Base-by-base conservation (phyloP, 2,888 invertebrate species). In the Allygus modestus region DNA sequence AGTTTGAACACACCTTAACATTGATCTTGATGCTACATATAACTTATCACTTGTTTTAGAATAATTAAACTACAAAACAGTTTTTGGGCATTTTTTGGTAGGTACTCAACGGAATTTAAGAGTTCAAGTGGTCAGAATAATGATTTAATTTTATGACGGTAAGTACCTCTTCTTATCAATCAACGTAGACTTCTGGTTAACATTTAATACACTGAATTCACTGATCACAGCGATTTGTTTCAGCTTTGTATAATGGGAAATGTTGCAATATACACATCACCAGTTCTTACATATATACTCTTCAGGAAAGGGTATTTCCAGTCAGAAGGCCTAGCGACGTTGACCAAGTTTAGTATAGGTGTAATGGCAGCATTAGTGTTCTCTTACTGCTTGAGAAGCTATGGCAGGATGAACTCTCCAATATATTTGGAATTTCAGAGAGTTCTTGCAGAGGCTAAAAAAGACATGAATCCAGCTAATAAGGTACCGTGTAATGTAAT, bases 181-280 rank as follows among this genome's bases (percentile, higher is more conserved):
- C n/a, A n/a, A n/a, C n/a, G n/a, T n/a, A n/a, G n/a, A n/a, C n/a
- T n/a, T n/a, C n/a, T n/a, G n/a, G n/a, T n/a, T n/a, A n/a, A n/a
- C n/a, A n/a, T n/a, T n/a, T n/a, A n/a, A n/a, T n/a, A n/a, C n/a
- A n/a, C n/a, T n/a, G n/a, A n/a, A n/a, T n/a, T n/a, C n/a, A n/a
- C n/a, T n/a, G n/a, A n/a, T n/a, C n/a, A n/a, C n/a, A n/a, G n/a
- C n/a, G n/a, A 12, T 54, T 23, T 54, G 26, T 79, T 86, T 37
- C 89, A 94, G 94, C 90, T 94, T 79, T 92, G 92, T 85, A 90
- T 94, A 37, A 91, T 96, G 88, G 93, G 94, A 92, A 95, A 94
- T 86, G 91, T 96, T 83, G 92, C 94, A 12, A 90, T 94, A 33
- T 96, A 96, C 89, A 93, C 95, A 17, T 95, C 96, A 51, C 97